Base-by-base conservation (phyloP, 2,113 vertebrate genomes). In the Micronycteris hirsuta region DNA sequence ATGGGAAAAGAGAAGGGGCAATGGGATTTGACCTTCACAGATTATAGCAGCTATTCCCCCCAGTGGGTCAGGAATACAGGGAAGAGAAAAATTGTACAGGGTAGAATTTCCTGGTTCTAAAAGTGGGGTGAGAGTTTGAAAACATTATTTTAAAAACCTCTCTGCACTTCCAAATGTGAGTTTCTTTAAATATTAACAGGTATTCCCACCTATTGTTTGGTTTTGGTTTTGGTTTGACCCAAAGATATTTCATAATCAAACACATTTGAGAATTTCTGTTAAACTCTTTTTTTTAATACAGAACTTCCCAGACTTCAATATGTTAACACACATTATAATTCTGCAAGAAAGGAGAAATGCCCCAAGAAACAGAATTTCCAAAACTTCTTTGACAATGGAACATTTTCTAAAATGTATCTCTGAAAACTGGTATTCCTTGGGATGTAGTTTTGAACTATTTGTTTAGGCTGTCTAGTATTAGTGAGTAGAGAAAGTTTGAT, bases 131-230 rank as follows among this genome's bases (percentile, higher is more conserved):
- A 52, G 28, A 5, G 3, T 41, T 58, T 47, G 14, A 85, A 71
- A 94, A 58, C 2, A n/a, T 22, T 87, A 61, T 33, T 87, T 73
- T 67, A 19, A 80, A 76, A 65, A 43, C 22, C 16, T 61, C 22
- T 61, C 38, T 49, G 47, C 10, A 88, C 87, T 86, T 80, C 65
- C 47, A 10, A 78, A 95, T 85, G 14, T 52, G 83, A 88, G 88
- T 45, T 43, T 8, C 33, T 80, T 73, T 84, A 73, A 43, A 58
- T 70, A 12, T 9, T 70, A 63, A n/a, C 8, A 90, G 14, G 58
- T 17, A 22, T 16, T 58, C 36, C 38, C 24, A 87, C 9, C 56
- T 88, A 49, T 56, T 24, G 20, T 65, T 11, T 58, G 22, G 31
- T 54, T 65, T 91, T 28, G 7, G 4, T 78, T 73, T 84, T n/a